phyloP scores from a whole-genome alignment of 2,113 vertebrate species.

The Willisornis vidua region DNA sequence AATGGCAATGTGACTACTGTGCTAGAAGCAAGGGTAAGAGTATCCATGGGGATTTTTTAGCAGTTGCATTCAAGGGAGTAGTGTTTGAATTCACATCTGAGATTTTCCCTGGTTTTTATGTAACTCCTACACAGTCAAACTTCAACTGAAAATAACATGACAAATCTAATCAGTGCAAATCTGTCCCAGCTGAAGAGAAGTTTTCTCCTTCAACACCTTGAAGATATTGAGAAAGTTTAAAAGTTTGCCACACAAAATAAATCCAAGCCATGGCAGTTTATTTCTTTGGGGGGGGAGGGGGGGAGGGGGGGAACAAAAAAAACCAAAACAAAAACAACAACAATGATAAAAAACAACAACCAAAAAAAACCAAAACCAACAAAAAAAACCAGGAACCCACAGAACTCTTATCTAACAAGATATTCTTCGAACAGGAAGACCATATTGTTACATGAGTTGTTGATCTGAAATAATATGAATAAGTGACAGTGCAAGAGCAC shows the following conservation, averaged over 20 bases:
- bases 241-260: neutral
- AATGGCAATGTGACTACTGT: neutral
- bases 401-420: conserved; percentile 12
- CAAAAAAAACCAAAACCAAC: too few relatives aligned
- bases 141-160: neutral
- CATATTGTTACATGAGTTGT: neutral
- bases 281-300: neutral
- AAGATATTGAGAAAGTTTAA: neutral
- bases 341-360: too few relatives aligned
- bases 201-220: neutral
- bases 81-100: neutral
- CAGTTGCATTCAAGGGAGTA: neutral
- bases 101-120: conserved; percentile 1
- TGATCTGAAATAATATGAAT: neutral
- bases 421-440: neutral
- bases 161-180: conserved; percentile 1
- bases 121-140: conserved; percentile 14
- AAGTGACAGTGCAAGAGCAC: neutral
- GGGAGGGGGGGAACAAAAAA: too few relatives aligned
- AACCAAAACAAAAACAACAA: too few relatives aligned
- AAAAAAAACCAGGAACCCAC: neutral
- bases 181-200: neutral
- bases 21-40: neutral
- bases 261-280: neutral
- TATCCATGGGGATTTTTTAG: conserved; percentile 24